These are phyloP conservation scores for Sebastes goodei DNA, from an alignment of 2,797 vertebrate genomes.

Conservation along the genomic window DNA sequence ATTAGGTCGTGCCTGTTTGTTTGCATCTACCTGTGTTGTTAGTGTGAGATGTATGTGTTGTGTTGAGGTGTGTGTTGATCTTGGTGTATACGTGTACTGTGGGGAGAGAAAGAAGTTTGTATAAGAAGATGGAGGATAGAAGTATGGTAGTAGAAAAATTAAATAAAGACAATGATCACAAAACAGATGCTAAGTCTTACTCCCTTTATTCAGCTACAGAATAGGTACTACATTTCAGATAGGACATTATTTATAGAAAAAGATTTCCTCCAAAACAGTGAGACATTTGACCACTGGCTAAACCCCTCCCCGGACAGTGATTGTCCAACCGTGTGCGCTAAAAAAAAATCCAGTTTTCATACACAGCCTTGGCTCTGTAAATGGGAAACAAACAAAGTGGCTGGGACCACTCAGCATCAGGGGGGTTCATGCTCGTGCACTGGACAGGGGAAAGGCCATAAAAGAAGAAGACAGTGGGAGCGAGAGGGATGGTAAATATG, in stretches of 20 bases:
- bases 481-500: neutral
- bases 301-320: no score
- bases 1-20: neutral
- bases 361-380: neutral
- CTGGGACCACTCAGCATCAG: no score
- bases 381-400: neutral
- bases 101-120: neutral
- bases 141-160: neutral
- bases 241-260: neutral
- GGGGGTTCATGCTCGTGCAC: no score
- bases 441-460: no score
- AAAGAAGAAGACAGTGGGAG: neutral
- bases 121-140: neutral
- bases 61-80: neutral
- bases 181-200: neutral
- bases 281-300: no score
- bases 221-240: neutral
- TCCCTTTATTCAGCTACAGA: neutral
- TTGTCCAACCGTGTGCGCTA: no score
- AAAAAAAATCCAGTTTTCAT: neutral
- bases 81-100: neutral
- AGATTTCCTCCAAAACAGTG: neutral
- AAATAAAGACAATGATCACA: neutral
- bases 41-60: neutral
- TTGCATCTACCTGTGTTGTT: neutral